phyloP scores from a whole-genome alignment of 1,140 invertebrate genomes.

The Metaphire vulgaris region DNA sequence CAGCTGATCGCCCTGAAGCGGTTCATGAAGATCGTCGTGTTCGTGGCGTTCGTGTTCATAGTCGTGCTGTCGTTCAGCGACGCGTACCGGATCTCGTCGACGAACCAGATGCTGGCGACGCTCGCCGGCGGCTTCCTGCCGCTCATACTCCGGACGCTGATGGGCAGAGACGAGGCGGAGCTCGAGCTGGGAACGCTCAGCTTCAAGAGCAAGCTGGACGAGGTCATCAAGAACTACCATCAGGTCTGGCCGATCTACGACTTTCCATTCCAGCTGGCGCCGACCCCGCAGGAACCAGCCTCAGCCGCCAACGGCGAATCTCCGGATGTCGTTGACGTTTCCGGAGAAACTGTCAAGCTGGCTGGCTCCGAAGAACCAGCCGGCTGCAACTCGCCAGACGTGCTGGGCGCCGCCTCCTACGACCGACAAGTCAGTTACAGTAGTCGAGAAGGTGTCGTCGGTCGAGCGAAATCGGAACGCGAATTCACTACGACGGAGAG shows the following conservation, averaged over 20 bases:
- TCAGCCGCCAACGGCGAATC: no score
- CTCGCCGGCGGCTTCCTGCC: constrained; percentile 49
- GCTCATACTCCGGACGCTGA: constrained; percentile 39
- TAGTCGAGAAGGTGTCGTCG: no score
- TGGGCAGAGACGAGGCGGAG: constrained; percentile 24
- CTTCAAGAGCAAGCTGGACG: constrained; percentile 49
- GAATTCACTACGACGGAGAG: no score
- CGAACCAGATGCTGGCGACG: constrained; percentile 48
- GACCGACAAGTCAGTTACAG: no score
- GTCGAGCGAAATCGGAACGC: no score
- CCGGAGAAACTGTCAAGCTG: no score
- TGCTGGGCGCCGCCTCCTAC: no score
- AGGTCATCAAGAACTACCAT: constrained; percentile 45
- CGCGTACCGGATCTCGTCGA: constrained; percentile 44
- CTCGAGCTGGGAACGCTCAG: constrained; percentile 45
- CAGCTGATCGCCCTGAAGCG: constrained; percentile 45
- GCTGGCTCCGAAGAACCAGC: no score
- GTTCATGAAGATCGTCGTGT: constrained; percentile 47
- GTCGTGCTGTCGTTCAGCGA: constrained; percentile 50
- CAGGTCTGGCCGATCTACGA: constrained; percentile 46
- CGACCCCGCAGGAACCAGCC: neutral
- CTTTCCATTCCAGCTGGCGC: constrained; percentile 17
- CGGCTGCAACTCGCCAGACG: no score
- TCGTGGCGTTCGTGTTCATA: constrained; percentile 48
- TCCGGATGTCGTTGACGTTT: no score